These are phyloP conservation scores for Gallinago undulata DNA, from an alignment of 2,113 vertebrate genomes.

Conservation along the genomic window DNA sequence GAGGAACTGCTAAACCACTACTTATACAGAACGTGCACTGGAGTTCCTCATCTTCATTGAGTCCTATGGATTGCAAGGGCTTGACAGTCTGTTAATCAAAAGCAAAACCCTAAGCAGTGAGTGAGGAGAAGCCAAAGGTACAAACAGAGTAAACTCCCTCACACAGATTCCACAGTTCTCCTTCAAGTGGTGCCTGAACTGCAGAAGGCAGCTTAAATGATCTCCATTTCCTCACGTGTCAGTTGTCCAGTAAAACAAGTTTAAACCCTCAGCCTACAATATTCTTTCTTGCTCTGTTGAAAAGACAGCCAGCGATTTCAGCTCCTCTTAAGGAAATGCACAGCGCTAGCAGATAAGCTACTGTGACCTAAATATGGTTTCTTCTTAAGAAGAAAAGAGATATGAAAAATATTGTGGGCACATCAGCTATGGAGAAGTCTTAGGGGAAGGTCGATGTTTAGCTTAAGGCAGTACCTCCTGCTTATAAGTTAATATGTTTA, in stretches of 20 bases:
- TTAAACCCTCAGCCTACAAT: not conserved
- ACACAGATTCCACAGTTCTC: not conserved
- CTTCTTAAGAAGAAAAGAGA: constrained; percentile 25
- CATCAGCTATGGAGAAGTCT: not conserved
- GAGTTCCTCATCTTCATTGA: constrained; percentile 22
- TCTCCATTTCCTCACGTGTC: not conserved
- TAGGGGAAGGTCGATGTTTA: not conserved
- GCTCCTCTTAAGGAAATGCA: not conserved
- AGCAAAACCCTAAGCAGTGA: not conserved
- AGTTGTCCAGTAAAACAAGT: not conserved
- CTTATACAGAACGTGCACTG: not conserved
- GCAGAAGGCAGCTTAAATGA: not conserved
- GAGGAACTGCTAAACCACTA: not conserved
- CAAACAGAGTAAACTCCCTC: constrained; percentile 25
- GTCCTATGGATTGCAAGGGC: not conserved
- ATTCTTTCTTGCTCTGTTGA: not conserved
- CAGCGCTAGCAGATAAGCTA: not conserved
- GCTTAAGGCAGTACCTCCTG: not conserved
- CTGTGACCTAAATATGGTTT: not conserved
- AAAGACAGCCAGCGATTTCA: not conserved
- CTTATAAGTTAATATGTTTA: not conserved
- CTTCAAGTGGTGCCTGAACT: not conserved
- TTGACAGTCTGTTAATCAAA: not conserved
- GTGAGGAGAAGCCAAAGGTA: not conserved
- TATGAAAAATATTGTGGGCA: not conserved